Base-by-base conservation (phyloP, 2,888 invertebrate species). In the Asteroscopus sphinx region DNA sequence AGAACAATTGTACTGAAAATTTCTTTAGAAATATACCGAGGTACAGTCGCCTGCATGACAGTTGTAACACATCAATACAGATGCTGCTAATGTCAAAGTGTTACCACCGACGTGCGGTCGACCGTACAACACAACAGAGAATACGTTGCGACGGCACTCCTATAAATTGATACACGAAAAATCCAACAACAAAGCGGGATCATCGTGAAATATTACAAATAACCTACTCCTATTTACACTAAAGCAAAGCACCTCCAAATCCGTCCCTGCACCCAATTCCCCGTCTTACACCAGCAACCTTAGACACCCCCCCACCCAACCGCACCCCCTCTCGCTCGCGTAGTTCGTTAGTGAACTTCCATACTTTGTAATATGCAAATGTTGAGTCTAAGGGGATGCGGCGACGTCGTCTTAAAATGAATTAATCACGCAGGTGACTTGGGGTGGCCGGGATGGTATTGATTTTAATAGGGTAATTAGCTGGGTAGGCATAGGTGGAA, bases 311-410 rank as follows among this genome's bases (percentile, higher is more conserved):
- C 56, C 30, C 44, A 37, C 70, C 71, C 72, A 56, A 69, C 37
- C 66, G 68, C 53, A 66, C 74, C 68, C 68, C 73, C 68, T 54
- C 51, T 46, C 54, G 36, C 79, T 79, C 82, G 77, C 89, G 77
- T 82, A 81, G 81, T 91, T 91, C 92, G 93, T 92, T 93, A 92
- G 88, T 82, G 83, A 93, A 94, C 93, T 94, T 93, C 93, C 92
- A 93, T 93, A 94, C 93, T 94, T 94, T 93, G 93, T 93, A 93
- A 93, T 93, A 94, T 94, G 93, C 93, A 93, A 94, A 94, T 94
- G 92, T 90, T 79, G 82, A 80, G 83, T 87, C 89, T 89, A 85
- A 87, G 87, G 89, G 91, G 90, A 83, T 82, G 83, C 79, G 83
- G 83, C 80, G 87, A 75, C 82, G 87, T 79, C 91, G 87, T 93